These are phyloP conservation scores for Adelphocoris suturalis DNA, from an alignment of 2,888 invertebrate genomes.

Conservation along the genomic window DNA sequence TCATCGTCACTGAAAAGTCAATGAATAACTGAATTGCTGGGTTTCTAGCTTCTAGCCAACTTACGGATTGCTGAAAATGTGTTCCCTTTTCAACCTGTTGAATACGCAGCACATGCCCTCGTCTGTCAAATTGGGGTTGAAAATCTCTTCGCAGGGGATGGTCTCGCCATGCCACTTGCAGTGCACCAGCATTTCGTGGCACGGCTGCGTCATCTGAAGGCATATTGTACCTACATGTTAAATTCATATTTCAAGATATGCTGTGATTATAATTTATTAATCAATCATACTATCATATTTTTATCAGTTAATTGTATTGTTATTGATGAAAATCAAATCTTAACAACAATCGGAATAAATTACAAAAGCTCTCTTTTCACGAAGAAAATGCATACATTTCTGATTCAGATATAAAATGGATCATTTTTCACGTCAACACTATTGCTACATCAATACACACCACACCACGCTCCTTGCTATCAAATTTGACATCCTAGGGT, in stretches of 20 bases:
- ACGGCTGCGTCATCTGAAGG: conserved; percentile 86
- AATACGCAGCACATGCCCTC: conserved; percentile 93
- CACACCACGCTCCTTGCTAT: too few relatives aligned
- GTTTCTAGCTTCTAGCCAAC: conserved; percentile 77
- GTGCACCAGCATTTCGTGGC: conserved; percentile 85
- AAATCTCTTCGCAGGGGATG: conserved; percentile 84
- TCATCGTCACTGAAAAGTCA: not conserved
- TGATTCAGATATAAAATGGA: too few relatives aligned
- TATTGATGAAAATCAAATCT: too few relatives aligned
- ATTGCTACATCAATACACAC: too few relatives aligned
- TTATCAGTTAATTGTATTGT: too few relatives aligned
- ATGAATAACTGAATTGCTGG: not conserved
- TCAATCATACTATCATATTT: too few relatives aligned
- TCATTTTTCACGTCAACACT: too few relatives aligned
- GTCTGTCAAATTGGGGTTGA: conserved; percentile 89
- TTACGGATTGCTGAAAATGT: conserved; percentile 86
- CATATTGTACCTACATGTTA: not conserved
- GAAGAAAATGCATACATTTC: too few relatives aligned
- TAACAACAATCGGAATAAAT: too few relatives aligned
- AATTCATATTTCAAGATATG: not conserved
- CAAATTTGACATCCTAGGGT: too few relatives aligned
- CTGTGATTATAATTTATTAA: too few relatives aligned
- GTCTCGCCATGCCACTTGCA: conserved; percentile 85
- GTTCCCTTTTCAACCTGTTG: conserved; percentile 87
- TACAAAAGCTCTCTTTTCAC: too few relatives aligned